Conservation (phyloP, 2,113 vertebrate species). For the Anoura caudifer region DNA sequence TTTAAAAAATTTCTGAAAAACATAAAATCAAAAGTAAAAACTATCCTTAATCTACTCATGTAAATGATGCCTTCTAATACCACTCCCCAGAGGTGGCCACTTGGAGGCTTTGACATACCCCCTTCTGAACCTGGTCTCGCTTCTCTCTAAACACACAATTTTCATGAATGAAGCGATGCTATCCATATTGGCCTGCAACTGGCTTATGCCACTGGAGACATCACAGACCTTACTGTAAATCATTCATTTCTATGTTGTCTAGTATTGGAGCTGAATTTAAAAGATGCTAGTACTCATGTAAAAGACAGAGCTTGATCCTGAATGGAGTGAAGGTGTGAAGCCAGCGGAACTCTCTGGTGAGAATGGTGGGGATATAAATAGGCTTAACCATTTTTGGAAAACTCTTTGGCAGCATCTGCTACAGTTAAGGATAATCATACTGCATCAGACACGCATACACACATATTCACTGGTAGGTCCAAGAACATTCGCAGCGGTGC, state of each 20-base stretch:
- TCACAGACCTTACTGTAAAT: background rate
- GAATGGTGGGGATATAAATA: background rate
- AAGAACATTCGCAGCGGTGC: background rate
- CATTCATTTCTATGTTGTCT: background rate
- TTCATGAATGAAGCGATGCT: background rate
- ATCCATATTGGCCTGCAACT: background rate
- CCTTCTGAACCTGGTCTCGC: background rate
- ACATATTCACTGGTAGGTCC: background rate
- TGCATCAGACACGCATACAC: background rate
- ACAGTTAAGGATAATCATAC: background rate
- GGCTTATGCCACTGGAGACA: background rate
- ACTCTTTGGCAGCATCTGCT: background rate
- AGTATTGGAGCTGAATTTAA: background rate
- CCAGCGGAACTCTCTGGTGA: background rate
- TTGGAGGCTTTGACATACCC: background rate
- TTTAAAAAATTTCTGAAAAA: background rate
- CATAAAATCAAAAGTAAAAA: background rate
- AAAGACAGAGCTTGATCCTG: background rate
- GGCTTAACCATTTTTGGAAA: background rate
- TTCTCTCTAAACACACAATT: background rate
- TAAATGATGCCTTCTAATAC: background rate
- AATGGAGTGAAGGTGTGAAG: background rate
- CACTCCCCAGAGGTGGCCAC: background rate
- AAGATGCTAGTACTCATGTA: background rate
- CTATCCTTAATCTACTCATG: background rate